phyloP scores from a whole-genome alignment of 1,140 invertebrate genomes.

The Cydia strobilella region DNA sequence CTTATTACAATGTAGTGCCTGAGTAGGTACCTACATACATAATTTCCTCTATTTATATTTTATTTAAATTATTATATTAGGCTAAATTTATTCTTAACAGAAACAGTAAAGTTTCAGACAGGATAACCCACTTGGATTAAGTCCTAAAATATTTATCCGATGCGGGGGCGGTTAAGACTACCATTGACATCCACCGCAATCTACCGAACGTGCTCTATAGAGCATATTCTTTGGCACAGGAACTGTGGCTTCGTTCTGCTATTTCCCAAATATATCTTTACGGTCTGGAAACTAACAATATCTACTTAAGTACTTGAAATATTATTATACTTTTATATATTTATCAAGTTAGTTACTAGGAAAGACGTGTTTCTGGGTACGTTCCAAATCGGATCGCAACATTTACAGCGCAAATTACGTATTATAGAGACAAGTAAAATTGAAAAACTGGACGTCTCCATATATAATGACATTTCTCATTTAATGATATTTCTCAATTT shows the following conservation, averaged over 20 bases:
- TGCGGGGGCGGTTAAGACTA: too few relatives aligned
- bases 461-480: background rate
- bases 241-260: too few relatives aligned
- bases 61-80: too few relatives aligned
- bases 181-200: too few relatives aligned
- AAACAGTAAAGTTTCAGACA: too few relatives aligned
- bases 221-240: background rate
- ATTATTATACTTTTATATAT: background rate
- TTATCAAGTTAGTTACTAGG: background rate
- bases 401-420: conserved; percentile 16
- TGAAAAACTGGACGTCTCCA: background rate
- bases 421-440: background rate
- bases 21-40: too few relatives aligned
- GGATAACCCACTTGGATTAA: too few relatives aligned
- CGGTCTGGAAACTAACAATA: background rate
- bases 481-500: background rate
- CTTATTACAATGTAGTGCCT: too few relatives aligned
- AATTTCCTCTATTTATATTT: too few relatives aligned
- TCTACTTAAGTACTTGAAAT: background rate
- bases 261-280: too few relatives aligned
- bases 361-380: background rate
- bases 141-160: too few relatives aligned
- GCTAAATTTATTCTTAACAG: too few relatives aligned
- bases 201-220: background rate
- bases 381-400: conserved; percentile 10